Evolutionary conservation across 64 coral and sea anemone genomes (phyloP).

Genomic region (Montipora capricornis): DNA sequence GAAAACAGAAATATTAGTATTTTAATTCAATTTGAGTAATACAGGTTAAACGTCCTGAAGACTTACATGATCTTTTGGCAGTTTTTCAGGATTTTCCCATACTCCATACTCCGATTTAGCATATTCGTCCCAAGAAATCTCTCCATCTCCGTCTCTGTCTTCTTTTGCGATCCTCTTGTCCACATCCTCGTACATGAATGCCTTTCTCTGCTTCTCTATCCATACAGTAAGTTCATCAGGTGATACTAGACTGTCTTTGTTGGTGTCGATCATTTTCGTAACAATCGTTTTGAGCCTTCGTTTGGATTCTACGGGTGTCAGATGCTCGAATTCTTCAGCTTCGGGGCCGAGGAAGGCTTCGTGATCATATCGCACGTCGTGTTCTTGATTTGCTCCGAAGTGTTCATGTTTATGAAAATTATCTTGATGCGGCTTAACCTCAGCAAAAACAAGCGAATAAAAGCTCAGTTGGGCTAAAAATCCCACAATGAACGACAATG

Average conservation of each 20-base stretch:
- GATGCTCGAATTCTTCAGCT: conserved; percentile 86
- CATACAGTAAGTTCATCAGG: conserved; percentile 78
- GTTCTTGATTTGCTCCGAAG: conserved; percentile 63
- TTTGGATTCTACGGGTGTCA: conserved; percentile 90
- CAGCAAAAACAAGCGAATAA: conserved; percentile 5
- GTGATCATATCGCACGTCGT: conserved; percentile 88
- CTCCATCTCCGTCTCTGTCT: conserved; percentile 87
- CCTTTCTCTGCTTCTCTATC: conserved; percentile 96
- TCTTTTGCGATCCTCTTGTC: conserved; percentile 87
- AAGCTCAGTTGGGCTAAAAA: not conserved
- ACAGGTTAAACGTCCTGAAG: too few species aligned
- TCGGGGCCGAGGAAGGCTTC: conserved; percentile 96
- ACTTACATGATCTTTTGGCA: conserved; percentile 93
- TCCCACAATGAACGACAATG: not conserved
- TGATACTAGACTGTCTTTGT: conserved; percentile 84
- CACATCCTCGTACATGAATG: conserved; percentile 97
- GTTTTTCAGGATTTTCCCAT: conserved; percentile 76
- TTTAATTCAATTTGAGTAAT: too few species aligned
- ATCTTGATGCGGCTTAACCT: conserved; percentile 79
- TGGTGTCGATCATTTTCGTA: conserved; percentile 73
- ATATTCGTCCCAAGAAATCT: conserved; percentile 96
- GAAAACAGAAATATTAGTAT: too few species aligned
- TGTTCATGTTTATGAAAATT: conserved; percentile 93
- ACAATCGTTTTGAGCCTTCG: conserved; percentile 83
- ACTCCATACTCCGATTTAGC: conserved; percentile 81